A percentile compares a stretch with the other conserved stretches of the same genome.
Evolutionary conservation across 2,797 vertebrate species (phyloP).

Genomic region (Clarias pachynema): DNA sequence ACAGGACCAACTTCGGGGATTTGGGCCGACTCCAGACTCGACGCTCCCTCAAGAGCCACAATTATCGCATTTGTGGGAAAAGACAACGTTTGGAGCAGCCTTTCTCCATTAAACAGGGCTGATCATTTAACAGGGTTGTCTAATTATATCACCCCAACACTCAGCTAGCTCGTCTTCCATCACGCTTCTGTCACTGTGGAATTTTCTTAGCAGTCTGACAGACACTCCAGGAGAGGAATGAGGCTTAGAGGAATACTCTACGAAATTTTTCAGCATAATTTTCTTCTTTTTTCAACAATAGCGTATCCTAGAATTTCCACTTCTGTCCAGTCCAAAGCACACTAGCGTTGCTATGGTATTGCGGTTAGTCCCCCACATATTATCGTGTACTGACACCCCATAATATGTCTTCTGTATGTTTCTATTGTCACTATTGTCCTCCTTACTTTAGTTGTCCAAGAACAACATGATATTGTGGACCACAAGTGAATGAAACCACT

Average conservation of each 20-base stretch:
- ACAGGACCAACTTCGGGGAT: slow-evolving; percentile 21
- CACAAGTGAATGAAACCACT: background rate
- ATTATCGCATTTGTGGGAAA: slow-evolving; percentile 48
- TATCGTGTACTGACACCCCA: background rate
- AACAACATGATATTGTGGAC: background rate
- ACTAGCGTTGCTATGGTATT: background rate
- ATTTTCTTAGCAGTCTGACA: slow-evolving; percentile 6
- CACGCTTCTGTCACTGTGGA: slow-evolving; percentile 19
- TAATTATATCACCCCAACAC: slow-evolving; percentile 7
- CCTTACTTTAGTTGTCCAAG: background rate
- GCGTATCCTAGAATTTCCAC: background rate
- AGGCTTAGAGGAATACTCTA: background rate
- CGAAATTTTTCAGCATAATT: background rate
- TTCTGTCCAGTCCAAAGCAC: background rate
- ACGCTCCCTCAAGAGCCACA: slow-evolving; percentile 36
- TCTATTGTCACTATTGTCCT: background rate
- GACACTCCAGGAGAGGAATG: background rate
- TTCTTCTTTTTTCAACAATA: background rate
- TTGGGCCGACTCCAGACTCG: slow-evolving; percentile 27
- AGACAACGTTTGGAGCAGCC: slow-evolving; percentile 24
- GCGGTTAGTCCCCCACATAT: background rate
- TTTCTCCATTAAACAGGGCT: slow-evolving; percentile 21
- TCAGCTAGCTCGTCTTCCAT: slow-evolving; percentile 20
- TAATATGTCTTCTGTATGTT: background rate
- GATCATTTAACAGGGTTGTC: slow-evolving; percentile 33